Percentiles rank a stretch among this genome's conserved stretches.
Conservation (phyloP, 2,113 vertebrate genomes). For the Ophiodon elongatus region DNA sequence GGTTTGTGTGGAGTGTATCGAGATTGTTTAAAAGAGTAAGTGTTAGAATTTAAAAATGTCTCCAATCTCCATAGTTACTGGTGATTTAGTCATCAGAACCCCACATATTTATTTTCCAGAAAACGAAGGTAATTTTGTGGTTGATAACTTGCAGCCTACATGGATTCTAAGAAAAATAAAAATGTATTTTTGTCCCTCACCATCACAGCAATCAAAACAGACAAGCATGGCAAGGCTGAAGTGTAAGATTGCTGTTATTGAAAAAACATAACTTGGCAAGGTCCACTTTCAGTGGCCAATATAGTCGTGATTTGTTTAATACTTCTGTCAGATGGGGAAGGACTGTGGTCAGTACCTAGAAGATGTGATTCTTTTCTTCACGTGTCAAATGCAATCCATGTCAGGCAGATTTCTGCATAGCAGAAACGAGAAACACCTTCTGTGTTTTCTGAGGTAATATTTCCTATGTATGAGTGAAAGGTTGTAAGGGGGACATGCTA, state of each 20-base stretch:
- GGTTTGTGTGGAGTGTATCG: background rate
- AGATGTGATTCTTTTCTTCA: constrained; percentile 48
- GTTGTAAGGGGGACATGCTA: constrained; percentile 51
- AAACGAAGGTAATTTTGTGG: too few species aligned
- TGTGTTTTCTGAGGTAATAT: constrained; percentile 45
- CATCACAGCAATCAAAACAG: constrained; percentile 46
- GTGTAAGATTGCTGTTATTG: constrained; percentile 53
- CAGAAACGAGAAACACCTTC: constrained; percentile 60
- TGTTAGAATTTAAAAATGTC: background rate
- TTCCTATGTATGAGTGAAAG: constrained; percentile 47
- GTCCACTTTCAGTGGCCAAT: constrained; percentile 27
- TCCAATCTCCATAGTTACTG: background rate
- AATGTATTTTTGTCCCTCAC: constrained; percentile 5
- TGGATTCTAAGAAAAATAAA: constrained; percentile 36
- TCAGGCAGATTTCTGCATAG: constrained; percentile 28
- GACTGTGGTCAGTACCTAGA: constrained; percentile 20
- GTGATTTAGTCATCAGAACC: background rate
- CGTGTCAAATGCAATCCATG: constrained; percentile 38
- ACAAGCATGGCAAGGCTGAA: constrained; percentile 18
- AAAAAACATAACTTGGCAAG: constrained; percentile 52
- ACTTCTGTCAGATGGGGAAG: constrained; percentile 33
- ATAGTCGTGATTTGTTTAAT: constrained; percentile 59
- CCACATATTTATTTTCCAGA: background rate
- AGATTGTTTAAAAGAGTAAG: background rate
- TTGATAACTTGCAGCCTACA: background rate